phyloP scores from a whole-genome alignment of 1,140 invertebrate genomes.

The Halotydeus destructor region DNA sequence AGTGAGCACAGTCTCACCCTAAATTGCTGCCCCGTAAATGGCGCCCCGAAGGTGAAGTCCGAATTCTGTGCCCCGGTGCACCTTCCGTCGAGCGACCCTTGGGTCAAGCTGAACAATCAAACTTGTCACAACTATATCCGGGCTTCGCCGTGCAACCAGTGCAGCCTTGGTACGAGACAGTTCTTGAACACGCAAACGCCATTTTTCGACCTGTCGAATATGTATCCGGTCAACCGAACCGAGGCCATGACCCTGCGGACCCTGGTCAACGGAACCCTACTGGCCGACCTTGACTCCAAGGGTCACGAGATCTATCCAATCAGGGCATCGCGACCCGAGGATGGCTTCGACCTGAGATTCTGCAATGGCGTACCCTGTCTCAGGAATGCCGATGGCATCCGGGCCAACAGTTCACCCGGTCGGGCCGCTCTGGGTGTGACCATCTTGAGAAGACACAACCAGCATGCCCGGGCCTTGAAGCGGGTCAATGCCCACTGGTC shows the following conservation, averaged over 20 bases:
- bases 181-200: conserved; percentile 8
- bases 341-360: conserved; percentile 7
- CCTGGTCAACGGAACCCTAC: conserved; percentile 19
- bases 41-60: conserved; percentile 6
- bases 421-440: conserved; percentile 35
- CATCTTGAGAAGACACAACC: conserved; percentile 25
- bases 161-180: conserved; percentile 11
- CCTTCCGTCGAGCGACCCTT: conserved; percentile 21
- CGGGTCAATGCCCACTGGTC: conserved; percentile 27
- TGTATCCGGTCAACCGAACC: conserved; percentile 25
- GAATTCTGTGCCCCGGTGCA: conserved; percentile 21
- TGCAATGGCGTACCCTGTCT: conserved; percentile 18
- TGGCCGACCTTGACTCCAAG: conserved; percentile 3
- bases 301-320: conserved; percentile 9
- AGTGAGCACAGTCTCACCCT: conserved; percentile 19
- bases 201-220: conserved; percentile 8
- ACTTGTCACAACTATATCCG: conserved; percentile 24
- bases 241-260: conserved; percentile 15
- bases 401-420: conserved; percentile 34
- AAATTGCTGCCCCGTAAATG: conserved; percentile 11
- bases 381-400: conserved; percentile 30
- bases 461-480: conserved; percentile 22
- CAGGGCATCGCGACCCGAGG: conserved; percentile 4
- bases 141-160: conserved; percentile 14
- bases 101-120: conserved; percentile 18